Percentiles rank a stretch among this genome's conserved stretches.
Evolutionary conservation across 2,888 invertebrate species (phyloP).

Genomic region (Synergus itoensis): DNA sequence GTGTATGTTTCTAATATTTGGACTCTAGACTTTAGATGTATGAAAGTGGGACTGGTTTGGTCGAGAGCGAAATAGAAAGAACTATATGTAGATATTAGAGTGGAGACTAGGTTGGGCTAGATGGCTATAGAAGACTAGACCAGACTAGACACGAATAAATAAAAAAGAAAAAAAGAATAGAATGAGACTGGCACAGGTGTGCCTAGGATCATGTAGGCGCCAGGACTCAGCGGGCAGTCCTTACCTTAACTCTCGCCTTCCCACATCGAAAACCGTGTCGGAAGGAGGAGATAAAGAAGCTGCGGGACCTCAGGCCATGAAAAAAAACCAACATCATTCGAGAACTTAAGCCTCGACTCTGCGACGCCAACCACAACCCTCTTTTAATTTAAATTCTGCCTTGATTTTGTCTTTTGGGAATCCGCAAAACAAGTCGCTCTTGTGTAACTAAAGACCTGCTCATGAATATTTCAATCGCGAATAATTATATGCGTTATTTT

Average conservation of each 20-base stretch:
- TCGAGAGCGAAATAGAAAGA: background rate
- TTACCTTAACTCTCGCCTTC: slow-evolving; percentile 7
- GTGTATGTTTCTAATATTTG: background rate
- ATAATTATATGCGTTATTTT: background rate
- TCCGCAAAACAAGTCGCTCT: slow-evolving; percentile 8
- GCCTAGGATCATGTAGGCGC: slow-evolving; percentile 13
- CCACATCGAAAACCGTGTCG: slow-evolving; percentile 35
- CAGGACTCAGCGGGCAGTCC: slow-evolving; percentile 25
- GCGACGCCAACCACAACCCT: slow-evolving; percentile 16
- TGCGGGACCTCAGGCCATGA: slow-evolving; percentile 30
- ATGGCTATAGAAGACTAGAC: slow-evolving; percentile 13
- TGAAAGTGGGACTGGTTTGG: slow-evolving; percentile 18
- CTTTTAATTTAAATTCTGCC: slow-evolving; percentile 21
- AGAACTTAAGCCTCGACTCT: slow-evolving; percentile 27
- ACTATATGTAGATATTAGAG: slow-evolving; percentile 33
- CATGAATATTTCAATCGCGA: slow-evolving; percentile 5
- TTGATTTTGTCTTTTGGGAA: slow-evolving; percentile 20
- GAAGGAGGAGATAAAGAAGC: slow-evolving; percentile 34
- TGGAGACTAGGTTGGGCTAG: slow-evolving; percentile 11
- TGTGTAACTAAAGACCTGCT: background rate
- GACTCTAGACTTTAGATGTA: background rate
- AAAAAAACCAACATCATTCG: slow-evolving; percentile 22
- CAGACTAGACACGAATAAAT: slow-evolving; percentile 28
- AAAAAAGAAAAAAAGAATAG: slow-evolving; percentile 8
- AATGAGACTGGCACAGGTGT: slow-evolving; percentile 32